Conservation (phyloP, 2,888 invertebrate genomes). For the Cryptosula pallasiana region DNA sequence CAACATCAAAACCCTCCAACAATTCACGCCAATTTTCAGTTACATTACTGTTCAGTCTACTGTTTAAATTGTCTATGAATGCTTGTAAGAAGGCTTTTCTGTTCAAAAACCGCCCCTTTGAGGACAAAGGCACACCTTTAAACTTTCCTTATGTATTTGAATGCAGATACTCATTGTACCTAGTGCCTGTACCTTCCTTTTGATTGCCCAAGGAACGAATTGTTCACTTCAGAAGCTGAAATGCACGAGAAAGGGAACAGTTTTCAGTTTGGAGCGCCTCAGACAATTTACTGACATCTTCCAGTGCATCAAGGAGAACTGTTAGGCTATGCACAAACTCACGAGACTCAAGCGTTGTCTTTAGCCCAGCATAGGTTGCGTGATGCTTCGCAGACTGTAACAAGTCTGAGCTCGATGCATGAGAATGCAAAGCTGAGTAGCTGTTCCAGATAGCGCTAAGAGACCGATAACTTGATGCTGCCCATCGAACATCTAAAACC, state of each 20-base stretch:
- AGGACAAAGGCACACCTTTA: neutral
- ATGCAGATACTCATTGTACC: neutral
- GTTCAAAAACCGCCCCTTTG: neutral
- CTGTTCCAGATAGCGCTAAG: neutral
- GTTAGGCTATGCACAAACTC: neutral
- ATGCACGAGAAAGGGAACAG: neutral
- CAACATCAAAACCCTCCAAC: no score
- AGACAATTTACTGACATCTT: neutral
- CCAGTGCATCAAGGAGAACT: neutral
- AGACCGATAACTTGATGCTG: neutral
- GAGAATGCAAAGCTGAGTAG: neutral
- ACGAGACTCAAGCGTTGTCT: neutral
- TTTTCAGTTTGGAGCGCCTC: neutral
- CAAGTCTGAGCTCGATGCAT: neutral
- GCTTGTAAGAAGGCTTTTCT: neutral
- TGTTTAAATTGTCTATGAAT: neutral
- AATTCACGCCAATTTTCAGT: no score
- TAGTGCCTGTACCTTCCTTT: neutral
- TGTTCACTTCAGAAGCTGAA: neutral
- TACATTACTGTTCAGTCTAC: no score
- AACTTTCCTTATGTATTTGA: neutral
- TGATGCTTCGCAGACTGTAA: neutral
- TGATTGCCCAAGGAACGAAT: neutral
- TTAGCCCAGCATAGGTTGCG: no score
- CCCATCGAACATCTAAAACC: neutral